These are phyloP conservation scores for Gallinago media DNA, from an alignment of 2,113 vertebrate genomes.

Conservation along the genomic window DNA sequence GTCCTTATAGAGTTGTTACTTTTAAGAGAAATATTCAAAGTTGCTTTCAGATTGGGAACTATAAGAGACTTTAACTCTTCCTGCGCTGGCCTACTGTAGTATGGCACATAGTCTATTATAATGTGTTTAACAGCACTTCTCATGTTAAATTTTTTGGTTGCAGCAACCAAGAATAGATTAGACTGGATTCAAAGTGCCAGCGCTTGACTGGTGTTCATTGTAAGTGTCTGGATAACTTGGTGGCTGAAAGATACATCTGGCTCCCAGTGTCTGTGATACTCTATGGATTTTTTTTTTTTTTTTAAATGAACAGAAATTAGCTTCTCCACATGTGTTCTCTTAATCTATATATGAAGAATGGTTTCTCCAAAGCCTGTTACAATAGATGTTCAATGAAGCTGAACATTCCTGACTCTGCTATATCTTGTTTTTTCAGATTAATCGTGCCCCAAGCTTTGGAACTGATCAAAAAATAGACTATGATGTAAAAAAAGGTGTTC, in stretches of 20 bases:
- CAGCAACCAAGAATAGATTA: background rate
- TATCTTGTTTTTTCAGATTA: conserved; percentile 85
- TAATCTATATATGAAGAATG: background rate
- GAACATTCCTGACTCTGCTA: background rate
- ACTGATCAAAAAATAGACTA: conserved; percentile 99
- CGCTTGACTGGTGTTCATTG: background rate
- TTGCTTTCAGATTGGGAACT: background rate
- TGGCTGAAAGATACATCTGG: background rate
- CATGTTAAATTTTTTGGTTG: background rate
- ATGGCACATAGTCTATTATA: background rate
- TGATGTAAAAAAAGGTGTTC: conserved; percentile 94
- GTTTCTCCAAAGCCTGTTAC: background rate
- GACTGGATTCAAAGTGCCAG: background rate
- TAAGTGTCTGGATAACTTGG: background rate
- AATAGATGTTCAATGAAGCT: background rate
- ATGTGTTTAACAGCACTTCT: background rate
- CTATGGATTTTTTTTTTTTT: background rate
- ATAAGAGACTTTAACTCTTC: background rate
- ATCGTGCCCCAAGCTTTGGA: conserved; percentile 97
- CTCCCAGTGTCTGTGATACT: background rate
- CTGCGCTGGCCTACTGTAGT: background rate
- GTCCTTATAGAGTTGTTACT: background rate
- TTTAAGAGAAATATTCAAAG: background rate
- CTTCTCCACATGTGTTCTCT: background rate
- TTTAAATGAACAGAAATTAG: background rate